Evolutionary conservation across 2,113 vertebrate species (phyloP), one percentile per base, ranked within the genome.

Genomic region (Seriola dumerili): DNA sequence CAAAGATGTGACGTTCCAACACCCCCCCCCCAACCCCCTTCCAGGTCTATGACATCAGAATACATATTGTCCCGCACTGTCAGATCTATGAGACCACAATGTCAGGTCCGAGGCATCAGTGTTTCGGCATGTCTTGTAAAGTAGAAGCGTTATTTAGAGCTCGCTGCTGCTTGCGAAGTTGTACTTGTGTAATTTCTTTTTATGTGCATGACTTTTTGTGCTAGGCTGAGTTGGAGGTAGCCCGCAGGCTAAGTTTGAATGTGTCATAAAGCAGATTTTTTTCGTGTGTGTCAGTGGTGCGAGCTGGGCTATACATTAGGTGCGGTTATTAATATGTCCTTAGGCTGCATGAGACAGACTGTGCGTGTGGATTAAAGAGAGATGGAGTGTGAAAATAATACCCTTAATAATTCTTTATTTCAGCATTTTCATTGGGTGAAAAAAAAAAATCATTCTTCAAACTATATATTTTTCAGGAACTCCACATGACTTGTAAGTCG

Each of bases 201-300:
- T 78, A 68, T 75, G 64, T 67, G 32, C 38, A 14, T 64, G 12
- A 12, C 29, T 52, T 54, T 74, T 38, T 59, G 54, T 77, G 50
- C 59, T 75, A 7, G 25, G n/a, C 29, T 69, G 44, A 81, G 68
- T 61, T 42, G 68, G n/a, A 71, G 48, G 13, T 79, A 76, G 74
- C 78, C 81, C 77, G 61, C 64, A 64, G 84, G 54, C 57, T 16
- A 75, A 46, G 69, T 81, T 73, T 72, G 81, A 74, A 77, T 63
- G 68, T 85, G 65, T 67, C 81, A 74, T 85, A 75, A 82, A 80
- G 61, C 64, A 54, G 2, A n/a, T 34, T 61, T 44, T 40, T 23
- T 55, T 25, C 29, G 23, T 66, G 54, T 57, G 54, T 72, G 66
- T 84, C 23, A 29, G 13, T 32, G 36, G 65, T 48, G 71, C 58